A percentile compares a stretch with the other conserved stretches of the same genome.
Conservation (phyloP, 2,113 vertebrate species). For the Aegotheles bennettii region DNA sequence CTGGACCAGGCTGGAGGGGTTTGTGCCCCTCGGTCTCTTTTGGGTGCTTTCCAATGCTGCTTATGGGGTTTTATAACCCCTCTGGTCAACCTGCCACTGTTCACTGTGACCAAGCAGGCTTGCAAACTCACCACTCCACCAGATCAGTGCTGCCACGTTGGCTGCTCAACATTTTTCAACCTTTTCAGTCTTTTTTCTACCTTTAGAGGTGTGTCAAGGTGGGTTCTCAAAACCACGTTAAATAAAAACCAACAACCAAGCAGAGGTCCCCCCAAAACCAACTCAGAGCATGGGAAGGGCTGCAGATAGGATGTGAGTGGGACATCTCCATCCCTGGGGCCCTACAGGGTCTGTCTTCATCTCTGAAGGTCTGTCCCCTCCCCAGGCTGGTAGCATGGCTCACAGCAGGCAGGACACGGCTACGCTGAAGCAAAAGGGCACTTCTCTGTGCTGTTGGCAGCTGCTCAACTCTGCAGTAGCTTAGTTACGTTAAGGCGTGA, state of each 20-base stretch:
- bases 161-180: not conserved
- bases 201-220: not conserved
- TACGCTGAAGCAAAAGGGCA: slow-evolving; percentile 46
- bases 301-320: not conserved
- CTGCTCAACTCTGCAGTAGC: not conserved
- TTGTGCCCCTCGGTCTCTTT: not conserved
- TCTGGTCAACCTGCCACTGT: not conserved
- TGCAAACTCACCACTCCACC: not conserved
- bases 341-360: rapidly evolving
- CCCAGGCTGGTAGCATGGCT: not conserved
- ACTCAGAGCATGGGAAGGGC: rapidly evolving
- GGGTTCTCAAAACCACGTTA: not conserved
- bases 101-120: not conserved
- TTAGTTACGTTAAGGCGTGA: slow-evolving; percentile 56
- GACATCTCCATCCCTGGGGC: not conserved
- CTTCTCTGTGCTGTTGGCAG: not conserved
- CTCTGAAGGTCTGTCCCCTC: rapidly evolving
- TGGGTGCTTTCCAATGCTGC: not conserved
- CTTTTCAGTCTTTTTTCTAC: not conserved
- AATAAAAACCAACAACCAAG: not conserved
- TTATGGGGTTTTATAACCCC: not conserved
- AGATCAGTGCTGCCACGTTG: rapidly evolving
- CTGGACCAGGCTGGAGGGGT: not conserved
- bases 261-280: not conserved
- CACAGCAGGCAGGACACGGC: not conserved